A percentile compares a stretch with the other conserved stretches of the same genome.
These are phyloP conservation scores for Protomyctophum bolini DNA, from an alignment of 2,113 vertebrate genomes.

Conservation along the genomic window DNA sequence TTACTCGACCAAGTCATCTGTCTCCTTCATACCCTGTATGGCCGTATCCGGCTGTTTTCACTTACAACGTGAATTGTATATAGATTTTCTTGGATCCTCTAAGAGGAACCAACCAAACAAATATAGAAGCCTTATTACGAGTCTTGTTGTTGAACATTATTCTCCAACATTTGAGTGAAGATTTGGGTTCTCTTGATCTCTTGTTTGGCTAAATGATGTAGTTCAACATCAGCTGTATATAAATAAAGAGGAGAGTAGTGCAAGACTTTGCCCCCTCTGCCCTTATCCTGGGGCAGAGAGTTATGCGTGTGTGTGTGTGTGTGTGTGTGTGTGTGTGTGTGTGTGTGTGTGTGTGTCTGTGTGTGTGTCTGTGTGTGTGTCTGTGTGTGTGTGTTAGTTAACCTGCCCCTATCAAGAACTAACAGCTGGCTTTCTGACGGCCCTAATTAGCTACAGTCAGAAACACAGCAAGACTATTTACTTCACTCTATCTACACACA, in stretches of 20 bases:
- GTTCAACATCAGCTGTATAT: background rate
- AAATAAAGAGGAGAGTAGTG: background rate
- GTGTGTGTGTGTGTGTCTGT: background rate
- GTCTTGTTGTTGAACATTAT: no score
- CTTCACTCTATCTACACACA: conserved; percentile 7
- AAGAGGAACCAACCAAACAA: no score
- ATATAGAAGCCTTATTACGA: no score
- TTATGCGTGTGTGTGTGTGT: conserved; percentile 10
- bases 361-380: background rate
- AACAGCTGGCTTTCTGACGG: conserved; percentile 29
- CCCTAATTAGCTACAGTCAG: conserved; percentile 25
- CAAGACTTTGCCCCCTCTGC: conserved; percentile 18
- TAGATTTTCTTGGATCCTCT: no score
- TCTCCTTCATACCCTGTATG: background rate
- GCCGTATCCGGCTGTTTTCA: no score
- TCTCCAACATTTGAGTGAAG: background rate
- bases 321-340: conserved; percentile 3
- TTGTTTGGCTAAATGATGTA: background rate
- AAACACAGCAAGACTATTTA: conserved; percentile 17
- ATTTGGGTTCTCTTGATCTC: no score
- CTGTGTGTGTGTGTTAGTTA: background rate
- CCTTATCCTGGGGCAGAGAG: conserved; percentile 13
- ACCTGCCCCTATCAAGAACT: conserved; percentile 12
- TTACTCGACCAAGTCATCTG: background rate
- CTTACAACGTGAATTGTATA: no score